Percentiles rank a stretch among this genome's conserved stretches.
Evolutionary conservation across 2,888 invertebrate species (phyloP).

Genomic region (Drosophila paracracens): DNA sequence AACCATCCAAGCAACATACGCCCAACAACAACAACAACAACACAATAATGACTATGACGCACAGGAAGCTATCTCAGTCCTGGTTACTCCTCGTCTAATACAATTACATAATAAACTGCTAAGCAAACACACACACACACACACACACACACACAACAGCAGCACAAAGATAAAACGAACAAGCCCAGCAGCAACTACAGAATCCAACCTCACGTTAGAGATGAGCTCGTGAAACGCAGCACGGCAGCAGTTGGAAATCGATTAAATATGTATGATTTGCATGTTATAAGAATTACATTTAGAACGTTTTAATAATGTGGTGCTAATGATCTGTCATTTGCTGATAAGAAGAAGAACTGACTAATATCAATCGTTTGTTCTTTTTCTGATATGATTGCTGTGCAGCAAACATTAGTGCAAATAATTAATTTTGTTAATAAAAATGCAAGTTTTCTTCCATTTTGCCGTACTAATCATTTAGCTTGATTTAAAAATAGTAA

Average conservation of each 20-base stretch:
- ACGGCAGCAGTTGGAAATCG: background rate
- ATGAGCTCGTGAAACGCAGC: conserved; percentile 30
- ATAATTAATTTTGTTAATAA: too few relatives aligned
- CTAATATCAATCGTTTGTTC: background rate
- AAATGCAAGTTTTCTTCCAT: too few relatives aligned
- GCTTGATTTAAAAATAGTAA: background rate
- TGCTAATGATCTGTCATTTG: background rate
- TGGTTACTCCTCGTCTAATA: conserved; percentile 69
- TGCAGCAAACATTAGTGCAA: too few relatives aligned
- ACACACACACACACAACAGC: background rate
- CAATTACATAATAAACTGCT: conserved; percentile 66
- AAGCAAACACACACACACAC: conserved; percentile 24
- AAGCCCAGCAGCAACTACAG: conserved; percentile 9
- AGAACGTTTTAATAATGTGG: background rate
- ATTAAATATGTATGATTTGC: background rate
- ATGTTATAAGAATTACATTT: background rate
- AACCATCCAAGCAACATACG: conserved; percentile 38
- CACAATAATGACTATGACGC: conserved; percentile 39
- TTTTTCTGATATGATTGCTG: background rate
- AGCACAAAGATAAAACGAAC: conserved; percentile 42
- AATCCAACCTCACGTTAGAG: conserved; percentile 20
- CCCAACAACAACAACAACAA: conserved; percentile 18
- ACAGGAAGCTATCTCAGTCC: conserved; percentile 66
- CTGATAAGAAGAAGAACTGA: background rate
- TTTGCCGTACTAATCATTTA: background rate